These are phyloP conservation scores for Fulica atra DNA, from an alignment of 2,113 vertebrate genomes.

Conservation along the genomic window DNA sequence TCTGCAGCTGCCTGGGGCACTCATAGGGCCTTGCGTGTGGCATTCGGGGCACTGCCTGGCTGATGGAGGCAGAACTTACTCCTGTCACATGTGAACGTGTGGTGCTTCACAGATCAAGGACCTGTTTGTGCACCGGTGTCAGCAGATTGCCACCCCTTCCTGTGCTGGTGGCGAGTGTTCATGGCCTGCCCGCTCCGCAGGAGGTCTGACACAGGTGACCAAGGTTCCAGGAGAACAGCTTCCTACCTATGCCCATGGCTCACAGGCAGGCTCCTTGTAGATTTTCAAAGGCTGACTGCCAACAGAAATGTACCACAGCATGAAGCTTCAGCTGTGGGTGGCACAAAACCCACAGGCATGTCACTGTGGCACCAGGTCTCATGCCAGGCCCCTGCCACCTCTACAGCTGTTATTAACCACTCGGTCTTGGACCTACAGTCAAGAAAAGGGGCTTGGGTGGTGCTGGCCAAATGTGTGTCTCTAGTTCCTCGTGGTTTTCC, in stretches of 20 bases:
- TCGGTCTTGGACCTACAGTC: not conserved
- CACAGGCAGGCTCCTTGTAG: not conserved
- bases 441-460: not conserved
- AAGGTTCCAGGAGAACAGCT: not conserved
- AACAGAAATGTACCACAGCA: not conserved
- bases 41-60: not conserved
- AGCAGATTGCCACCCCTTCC: not conserved
- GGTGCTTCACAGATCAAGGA: not conserved
- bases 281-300: not conserved
- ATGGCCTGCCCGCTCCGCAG: not conserved
- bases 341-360: not conserved
- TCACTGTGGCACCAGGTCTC: not conserved
- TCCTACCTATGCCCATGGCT: not conserved
- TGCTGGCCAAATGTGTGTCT: not conserved
- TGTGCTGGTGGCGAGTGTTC: not conserved
- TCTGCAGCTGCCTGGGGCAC: not conserved
- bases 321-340: not conserved
- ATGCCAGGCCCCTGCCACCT: not conserved
- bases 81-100: not conserved
- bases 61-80: not conserved
- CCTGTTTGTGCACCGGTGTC: not conserved
- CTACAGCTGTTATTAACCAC: not conserved
- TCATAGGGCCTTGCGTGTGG: no score
- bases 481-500: not conserved
- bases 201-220: not conserved